Percentiles rank a stretch among this genome's conserved stretches.
Conservation (phyloP, 2,113 vertebrate species). For the Rhipidura dahli region DNA sequence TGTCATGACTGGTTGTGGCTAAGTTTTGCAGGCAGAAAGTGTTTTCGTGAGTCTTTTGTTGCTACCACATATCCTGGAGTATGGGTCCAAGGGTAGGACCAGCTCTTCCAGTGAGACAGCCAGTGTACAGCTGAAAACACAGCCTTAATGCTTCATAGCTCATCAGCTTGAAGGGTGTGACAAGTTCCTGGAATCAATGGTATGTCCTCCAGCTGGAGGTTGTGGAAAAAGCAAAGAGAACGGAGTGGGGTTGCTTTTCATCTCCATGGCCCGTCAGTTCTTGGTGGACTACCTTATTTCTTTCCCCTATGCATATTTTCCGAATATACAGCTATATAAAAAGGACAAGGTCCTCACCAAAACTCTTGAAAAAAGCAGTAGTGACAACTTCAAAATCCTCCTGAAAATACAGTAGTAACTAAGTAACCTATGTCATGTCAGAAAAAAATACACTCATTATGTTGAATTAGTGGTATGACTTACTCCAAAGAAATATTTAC, state of each 20-base stretch:
- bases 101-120: neutral
- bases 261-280: neutral
- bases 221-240: neutral
- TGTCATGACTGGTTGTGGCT: neutral
- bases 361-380: neutral
- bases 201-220: neutral
- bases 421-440: neutral
- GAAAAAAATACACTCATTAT: neutral
- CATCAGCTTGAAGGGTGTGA: neutral
- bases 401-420: neutral
- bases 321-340: neutral
- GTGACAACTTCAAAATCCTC: neutral
- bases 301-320: neutral
- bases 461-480: neutral
- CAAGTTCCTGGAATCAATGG: neutral
- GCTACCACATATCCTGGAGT: neutral
- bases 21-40: neutral
- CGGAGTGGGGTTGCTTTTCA: accelerated
- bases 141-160: neutral
- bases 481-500: neutral
- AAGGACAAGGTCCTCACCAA: neutral
- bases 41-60: neutral
- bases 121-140: neutral
- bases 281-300: neutral
- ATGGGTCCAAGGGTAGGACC: neutral